Base-by-base conservation (phyloP, 2,797 vertebrate species). In the Dendrocincla tyrannina region DNA sequence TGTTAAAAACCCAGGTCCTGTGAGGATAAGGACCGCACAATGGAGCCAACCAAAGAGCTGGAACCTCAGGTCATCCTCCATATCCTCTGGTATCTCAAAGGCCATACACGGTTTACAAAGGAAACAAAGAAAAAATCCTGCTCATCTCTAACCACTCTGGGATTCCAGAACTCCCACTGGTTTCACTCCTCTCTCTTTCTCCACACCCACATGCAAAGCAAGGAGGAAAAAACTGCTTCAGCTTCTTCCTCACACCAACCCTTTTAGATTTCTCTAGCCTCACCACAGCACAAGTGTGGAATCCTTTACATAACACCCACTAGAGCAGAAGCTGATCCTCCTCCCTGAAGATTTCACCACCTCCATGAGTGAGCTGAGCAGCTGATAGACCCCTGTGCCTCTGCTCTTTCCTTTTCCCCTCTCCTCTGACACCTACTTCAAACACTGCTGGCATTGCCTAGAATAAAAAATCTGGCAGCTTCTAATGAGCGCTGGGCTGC, bases 291-390 rank as follows among this genome's bases (percentile, higher is more conserved):
- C 12, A n/a, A 24, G 35, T 35, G 35, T 25, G 4, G 23, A 78
- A 62, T 16, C 33, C 28, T 70, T 56, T n/a, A 53, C 18, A 63
- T 11, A 55, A 28, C 39, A 33, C 19, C 0, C 0, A 13, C 41
- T 27, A 37, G 7, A 5, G 8, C 15, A 11, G 0, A 3, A 66
- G 11, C 13, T 1, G 0, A 24, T 50, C 10, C 20, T 52, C 27
- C 56, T 83, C 33, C 39, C 25, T 3, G 11, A 49, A 46, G 33
- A 63, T 50, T 24, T 62, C 53, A 37, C 15, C 17, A 14, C 2
- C 22, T 30, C 33, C 22, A 4, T 17, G 22, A 64, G 7, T 17
- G 23, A 86, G 24, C 19, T 39, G 24, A 49, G 5, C 19, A 49
- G 42, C 25, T 76, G 44, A 73, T n/a, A 62, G 4, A 5, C n/a